Evolutionary conservation across 2,797 vertebrate species (phyloP), one percentile per base, ranked within the genome.

Genomic region (Enteromius anoplus): DNA sequence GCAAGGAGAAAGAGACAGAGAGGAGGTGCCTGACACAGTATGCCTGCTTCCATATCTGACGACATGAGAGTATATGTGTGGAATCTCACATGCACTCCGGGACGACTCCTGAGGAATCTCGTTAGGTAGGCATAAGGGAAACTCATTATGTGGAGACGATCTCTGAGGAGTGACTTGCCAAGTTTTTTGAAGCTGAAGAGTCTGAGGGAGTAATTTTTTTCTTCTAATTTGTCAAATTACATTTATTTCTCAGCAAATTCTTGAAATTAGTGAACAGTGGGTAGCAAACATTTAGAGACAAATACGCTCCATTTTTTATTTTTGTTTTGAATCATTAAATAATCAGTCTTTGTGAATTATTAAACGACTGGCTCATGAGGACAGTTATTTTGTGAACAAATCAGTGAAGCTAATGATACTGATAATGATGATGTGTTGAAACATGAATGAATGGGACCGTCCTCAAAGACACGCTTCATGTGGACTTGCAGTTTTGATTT

Each of bases 1-100:
- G 29, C 45, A 77, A 40, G 40, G 40, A 37, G 51, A 42, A 47
- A 51, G 51, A 55, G 66, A 51, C 60, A 26, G 45, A 71, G 85
- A 55, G 75, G 64, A 79, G 45, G 19, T 73, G 80, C 42, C 19
- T 55, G 55, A 64, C 66, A 73, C 42, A n/a, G 23, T 76, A 34
- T 17, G 47, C 58, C 80, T 69, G 77, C 47, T 83, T 45, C 75
- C 42, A 45, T 75, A 58, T 71, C 82, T 81, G 78, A 83, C 51
- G 45, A 72, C 58, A 68, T 55, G 15, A 49, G 45, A 84, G 53
- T 75, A 70, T 47, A 71, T 34, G 60, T 65, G 79, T 55, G 77
- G 75, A 84, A 77, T 76, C 72, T 85, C 76, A 1, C 66, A 71
- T 53, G 62, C 11, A 58, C 72, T 69, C 32, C 32, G 23, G 51